phyloP scores from a whole-genome alignment of 2,888 invertebrate genomes.

The Acleris laterana region DNA sequence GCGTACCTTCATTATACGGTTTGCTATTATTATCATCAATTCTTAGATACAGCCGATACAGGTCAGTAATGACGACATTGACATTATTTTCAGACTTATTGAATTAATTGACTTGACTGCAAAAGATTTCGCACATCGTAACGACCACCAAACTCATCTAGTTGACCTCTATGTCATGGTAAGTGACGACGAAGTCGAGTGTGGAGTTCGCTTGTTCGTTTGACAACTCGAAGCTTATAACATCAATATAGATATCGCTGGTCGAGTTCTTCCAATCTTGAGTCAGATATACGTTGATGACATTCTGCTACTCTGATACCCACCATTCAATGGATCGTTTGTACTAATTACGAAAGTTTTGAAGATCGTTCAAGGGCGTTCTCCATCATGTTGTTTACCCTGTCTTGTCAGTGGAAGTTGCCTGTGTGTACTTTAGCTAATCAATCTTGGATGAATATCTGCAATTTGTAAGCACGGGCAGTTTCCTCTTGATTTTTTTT shows the following conservation, averaged over 20 bases:
- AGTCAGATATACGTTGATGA: neutral
- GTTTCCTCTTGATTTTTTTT: conserved; percentile 14
- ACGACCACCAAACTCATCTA: too few relatives aligned
- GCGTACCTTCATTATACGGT: neutral
- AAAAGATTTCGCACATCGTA: too few relatives aligned
- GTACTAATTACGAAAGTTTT: neutral
- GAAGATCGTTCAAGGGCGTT: conserved; percentile 12
- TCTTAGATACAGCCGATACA: too few relatives aligned
- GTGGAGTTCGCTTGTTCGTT: too few relatives aligned
- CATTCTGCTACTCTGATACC: neutral
- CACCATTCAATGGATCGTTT: neutral
- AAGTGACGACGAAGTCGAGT: too few relatives aligned
- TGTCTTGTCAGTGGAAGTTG: conserved; percentile 13
- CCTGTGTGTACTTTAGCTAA: conserved; percentile 31
- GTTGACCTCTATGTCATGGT: too few relatives aligned
- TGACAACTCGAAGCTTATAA: too few relatives aligned
- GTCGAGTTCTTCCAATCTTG: neutral
- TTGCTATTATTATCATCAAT: too few relatives aligned
- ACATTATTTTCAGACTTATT: too few relatives aligned
- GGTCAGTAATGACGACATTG: too few relatives aligned
- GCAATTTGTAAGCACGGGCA: conserved; percentile 39
- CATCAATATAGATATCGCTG: too few relatives aligned
- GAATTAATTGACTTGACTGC: too few relatives aligned
- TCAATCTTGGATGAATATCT: conserved; percentile 45
- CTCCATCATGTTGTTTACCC: conserved; percentile 10